Percentiles rank a stretch among this genome's conserved stretches.
These are phyloP conservation scores for Corythornis cristatus DNA, from an alignment of 2,113 vertebrate species.

Conservation along the genomic window DNA sequence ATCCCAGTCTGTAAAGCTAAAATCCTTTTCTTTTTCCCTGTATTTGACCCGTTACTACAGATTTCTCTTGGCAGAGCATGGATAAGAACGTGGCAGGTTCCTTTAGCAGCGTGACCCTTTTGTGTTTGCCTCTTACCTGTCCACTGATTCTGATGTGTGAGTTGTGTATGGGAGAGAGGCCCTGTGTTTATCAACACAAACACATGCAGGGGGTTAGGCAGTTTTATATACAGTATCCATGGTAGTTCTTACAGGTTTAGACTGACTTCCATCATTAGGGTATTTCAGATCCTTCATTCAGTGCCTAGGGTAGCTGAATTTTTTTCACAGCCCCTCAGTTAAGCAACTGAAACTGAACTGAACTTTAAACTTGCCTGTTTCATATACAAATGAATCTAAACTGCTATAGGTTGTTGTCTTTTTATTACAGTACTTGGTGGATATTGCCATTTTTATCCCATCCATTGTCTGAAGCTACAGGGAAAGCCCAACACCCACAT, in stretches of 20 bases:
- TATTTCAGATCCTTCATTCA: background rate
- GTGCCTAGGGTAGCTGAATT: background rate
- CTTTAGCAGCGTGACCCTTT: background rate
- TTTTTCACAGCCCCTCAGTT: background rate
- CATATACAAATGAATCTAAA: constrained; percentile 19
- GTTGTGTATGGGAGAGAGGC: background rate
- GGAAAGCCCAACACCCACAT: background rate
- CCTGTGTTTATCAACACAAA: background rate
- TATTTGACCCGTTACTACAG: background rate
- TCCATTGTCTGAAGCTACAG: background rate
- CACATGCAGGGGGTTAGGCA: background rate
- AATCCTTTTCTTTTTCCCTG: background rate
- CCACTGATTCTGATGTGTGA: background rate
- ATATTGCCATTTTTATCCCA: constrained; percentile 12
- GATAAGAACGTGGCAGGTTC: background rate
- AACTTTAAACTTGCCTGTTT: background rate
- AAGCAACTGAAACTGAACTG: background rate
- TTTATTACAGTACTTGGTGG: background rate
- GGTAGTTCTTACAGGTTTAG: background rate
- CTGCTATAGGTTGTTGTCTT: background rate
- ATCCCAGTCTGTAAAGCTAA: background rate
- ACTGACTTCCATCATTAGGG: background rate
- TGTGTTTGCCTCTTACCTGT: background rate
- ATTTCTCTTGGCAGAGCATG: background rate
- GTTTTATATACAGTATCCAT: background rate